Base-by-base conservation (phyloP, 1,140 invertebrate species). In the Magallana angulata region DNA sequence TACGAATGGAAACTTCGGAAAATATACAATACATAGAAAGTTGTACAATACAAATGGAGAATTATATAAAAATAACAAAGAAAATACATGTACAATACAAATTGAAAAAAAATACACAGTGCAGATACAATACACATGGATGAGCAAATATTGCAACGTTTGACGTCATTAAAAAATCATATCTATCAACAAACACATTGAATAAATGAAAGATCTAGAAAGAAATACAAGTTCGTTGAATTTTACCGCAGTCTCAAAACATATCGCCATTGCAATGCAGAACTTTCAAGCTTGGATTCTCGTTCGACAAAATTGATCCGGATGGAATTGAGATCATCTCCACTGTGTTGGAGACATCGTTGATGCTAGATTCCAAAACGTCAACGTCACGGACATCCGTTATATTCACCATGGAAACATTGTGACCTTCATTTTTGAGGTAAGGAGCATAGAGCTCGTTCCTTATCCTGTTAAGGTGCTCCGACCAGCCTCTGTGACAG, bases 371-470 rank as follows among this genome's bases (percentile, higher is more conserved):
- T 14, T 76, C 68, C 12, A 76, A 30, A 36, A 18, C 68, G 24
- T 76, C 68, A 12, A 76, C 24, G 36, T 76, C 68, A 30, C 68
- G 24, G 24, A 76, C 68, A 76, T 76, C 68, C 24, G 18, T 30
- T 11, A 76, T 30, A 30, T 76, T 76, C 18, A 12, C 68, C 18
- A 12, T 76, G 24, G 68, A 76, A 14, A 30, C 36, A 8, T 30
- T 12, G 8, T 76, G 68, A 30, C 68, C 3, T 76, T 9, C 68
- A 30, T 30, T 76, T 30, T 76, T 76, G 68, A 76, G 68, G 24
- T 76, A 76, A 12, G 68, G 68, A 3, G 68, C 68, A 76, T 76
- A 76, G 24, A 76, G 68, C 30, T 76, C 68, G 24, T 76, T 76
- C 36, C 68, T 24, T 30, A 76, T 24, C 24, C 68, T 76, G 12